Evolutionary conservation across 2,888 invertebrate genomes (phyloP).

Genomic region (Leptura quadrifasciata): DNA sequence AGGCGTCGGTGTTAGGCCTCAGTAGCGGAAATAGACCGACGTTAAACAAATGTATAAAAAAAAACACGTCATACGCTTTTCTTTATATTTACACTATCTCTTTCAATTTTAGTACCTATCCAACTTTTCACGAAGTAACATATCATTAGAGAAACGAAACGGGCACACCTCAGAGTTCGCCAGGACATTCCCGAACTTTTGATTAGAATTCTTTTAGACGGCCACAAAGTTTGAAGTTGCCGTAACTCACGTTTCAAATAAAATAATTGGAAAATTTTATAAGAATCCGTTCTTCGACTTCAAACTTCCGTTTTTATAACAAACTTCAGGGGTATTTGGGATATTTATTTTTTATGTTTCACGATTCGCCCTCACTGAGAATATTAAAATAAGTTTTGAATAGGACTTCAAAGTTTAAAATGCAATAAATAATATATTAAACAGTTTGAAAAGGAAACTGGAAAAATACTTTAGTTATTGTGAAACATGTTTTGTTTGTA

Average conservation of each 20-base stretch:
- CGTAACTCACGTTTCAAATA: neutral
- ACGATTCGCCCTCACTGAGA: neutral
- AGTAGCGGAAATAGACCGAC: too few relatives aligned
- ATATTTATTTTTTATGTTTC: neutral
- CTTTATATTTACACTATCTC: too few relatives aligned
- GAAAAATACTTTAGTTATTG: too few relatives aligned
- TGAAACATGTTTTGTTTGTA: too few relatives aligned
- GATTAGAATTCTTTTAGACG: conserved; percentile 14
- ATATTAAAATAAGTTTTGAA: conserved; percentile 1
- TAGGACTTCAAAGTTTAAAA: neutral
- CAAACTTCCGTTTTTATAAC: conserved; percentile 5
- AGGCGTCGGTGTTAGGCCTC: too few relatives aligned
- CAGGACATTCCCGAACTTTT: conserved; percentile 17
- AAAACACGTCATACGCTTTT: too few relatives aligned
- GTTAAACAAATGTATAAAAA: too few relatives aligned
- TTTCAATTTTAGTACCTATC: too few relatives aligned
- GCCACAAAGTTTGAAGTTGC: neutral
- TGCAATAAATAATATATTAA: neutral
- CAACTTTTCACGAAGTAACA: too few relatives aligned
- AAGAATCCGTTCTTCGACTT: conserved; percentile 13
- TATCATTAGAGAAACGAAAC: neutral
- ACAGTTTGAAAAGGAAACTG: neutral
- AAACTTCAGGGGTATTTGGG: neutral
- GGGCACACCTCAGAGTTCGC: neutral
- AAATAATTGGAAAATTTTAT: conserved; percentile 22